Evolutionary conservation across 2,113 vertebrate species (phyloP).

Genomic region (Dicrurus megarhynchus): DNA sequence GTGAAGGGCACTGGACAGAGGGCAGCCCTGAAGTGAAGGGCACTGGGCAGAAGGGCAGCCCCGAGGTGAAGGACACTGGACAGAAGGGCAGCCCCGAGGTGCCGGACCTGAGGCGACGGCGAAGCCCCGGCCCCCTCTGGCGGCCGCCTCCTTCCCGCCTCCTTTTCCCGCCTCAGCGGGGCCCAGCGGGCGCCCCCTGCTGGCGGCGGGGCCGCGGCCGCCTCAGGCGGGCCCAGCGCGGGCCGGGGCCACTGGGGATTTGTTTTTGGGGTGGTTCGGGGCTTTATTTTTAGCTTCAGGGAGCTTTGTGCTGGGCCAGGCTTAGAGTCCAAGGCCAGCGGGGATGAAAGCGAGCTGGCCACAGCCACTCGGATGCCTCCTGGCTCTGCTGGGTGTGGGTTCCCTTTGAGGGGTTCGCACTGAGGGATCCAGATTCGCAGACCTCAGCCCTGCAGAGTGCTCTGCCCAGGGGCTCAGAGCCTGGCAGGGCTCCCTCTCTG

Average conservation of each 20-base stretch:
- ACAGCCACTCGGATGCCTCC: accelerated
- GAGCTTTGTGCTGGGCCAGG: neutral
- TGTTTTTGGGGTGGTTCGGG: neutral
- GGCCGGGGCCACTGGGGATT: accelerated
- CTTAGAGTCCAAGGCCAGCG: neutral
- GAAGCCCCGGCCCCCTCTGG: neutral
- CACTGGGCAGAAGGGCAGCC: accelerated
- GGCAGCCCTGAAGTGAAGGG: too few relatives aligned
- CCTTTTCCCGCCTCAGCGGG: neutral
- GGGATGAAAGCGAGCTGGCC: neutral
- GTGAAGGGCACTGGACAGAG: accelerated
- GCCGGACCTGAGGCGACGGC: neutral
- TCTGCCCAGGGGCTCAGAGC: neutral
- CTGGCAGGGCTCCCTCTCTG: neutral
- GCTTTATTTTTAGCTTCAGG: neutral
- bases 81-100: neutral
- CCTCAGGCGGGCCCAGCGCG: neutral
- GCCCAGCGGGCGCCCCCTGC: neutral
- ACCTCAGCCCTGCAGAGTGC: neutral
- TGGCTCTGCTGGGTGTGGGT: neutral
- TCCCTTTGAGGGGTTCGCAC: accelerated
- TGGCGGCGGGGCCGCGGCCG: neutral
- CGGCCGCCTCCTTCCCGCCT: neutral
- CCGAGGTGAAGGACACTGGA: accelerated
- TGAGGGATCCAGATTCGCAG: accelerated